These are phyloP conservation scores for Athalia cordata DNA, from an alignment of 2,888 invertebrate genomes.

Conservation along the genomic window DNA sequence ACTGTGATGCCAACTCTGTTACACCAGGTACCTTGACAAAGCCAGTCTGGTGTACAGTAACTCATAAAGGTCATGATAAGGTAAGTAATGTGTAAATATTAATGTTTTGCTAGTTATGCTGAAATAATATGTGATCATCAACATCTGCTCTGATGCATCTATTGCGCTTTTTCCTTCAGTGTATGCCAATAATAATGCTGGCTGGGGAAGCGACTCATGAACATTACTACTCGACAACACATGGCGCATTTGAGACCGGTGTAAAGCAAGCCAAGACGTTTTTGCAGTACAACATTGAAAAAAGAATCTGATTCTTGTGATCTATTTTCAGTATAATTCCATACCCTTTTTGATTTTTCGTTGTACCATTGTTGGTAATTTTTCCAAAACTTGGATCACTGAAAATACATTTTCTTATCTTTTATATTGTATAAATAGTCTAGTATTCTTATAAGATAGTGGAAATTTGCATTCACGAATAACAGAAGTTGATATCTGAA, in stretches of 20 bases:
- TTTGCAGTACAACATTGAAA: constrained; percentile 60
- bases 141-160: not conserved
- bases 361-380: too few species aligned
- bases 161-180: constrained; percentile 58
- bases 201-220: constrained; percentile 81
- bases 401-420: too few species aligned
- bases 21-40: constrained; percentile 71
- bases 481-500: too few species aligned
- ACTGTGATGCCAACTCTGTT: constrained; percentile 73
- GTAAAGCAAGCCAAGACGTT: constrained; percentile 74
- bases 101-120: not conserved
- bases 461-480: too few species aligned
- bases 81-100: constrained; percentile 51
- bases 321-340: constrained; percentile 33
- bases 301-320: not conserved
- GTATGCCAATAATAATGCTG: constrained; percentile 75
- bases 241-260: constrained; percentile 81
- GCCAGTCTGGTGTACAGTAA: constrained; percentile 71
- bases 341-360: not conserved
- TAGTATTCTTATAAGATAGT: too few species aligned
- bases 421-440: too few species aligned
- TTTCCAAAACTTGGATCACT: too few species aligned
- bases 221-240: constrained; percentile 79
- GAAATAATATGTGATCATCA: not conserved
- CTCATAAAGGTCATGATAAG: constrained; percentile 50